These are phyloP conservation scores for Dipodomys ordii DNA, from an alignment of 2,113 vertebrate species.

Conservation along the genomic window DNA sequence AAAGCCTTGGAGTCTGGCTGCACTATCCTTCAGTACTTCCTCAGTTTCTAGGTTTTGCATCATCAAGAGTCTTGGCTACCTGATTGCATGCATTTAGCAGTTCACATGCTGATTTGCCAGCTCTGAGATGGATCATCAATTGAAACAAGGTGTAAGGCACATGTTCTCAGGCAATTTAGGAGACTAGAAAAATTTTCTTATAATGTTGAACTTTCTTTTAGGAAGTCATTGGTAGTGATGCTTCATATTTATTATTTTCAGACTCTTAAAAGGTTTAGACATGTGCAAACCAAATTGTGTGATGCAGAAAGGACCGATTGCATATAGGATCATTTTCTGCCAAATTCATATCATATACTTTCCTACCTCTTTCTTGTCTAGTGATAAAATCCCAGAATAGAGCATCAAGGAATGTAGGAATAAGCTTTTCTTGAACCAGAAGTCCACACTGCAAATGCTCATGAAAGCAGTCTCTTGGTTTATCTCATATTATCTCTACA, in stretches of 20 bases:
- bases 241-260: constrained; percentile 46
- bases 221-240: neutral
- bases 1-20: constrained; percentile 28
- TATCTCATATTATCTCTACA: neutral
- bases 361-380: neutral
- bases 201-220: neutral
- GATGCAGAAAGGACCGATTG: neutral
- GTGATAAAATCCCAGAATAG: constrained; percentile 11
- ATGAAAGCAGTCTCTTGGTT: neutral
- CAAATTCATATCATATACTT: neutral
- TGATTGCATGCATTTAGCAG: neutral
- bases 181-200: neutral
- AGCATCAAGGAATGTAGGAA: neutral
- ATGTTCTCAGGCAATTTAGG: neutral
- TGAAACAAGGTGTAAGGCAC: neutral
- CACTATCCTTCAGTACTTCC: neutral
- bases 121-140: neutral
- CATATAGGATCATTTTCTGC: neutral
- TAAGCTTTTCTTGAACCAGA: neutral
- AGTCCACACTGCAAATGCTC: neutral
- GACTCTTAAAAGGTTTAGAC: constrained; percentile 11
- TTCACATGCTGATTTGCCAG: neutral
- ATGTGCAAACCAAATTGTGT: neutral
- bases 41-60: constrained; percentile 10
- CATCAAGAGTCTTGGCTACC: constrained; percentile 34